Percentiles rank a stretch among this genome's conserved stretches.
These are phyloP conservation scores for Rallus limicola DNA, from an alignment of 2,113 vertebrate genomes.

Conservation along the genomic window DNA sequence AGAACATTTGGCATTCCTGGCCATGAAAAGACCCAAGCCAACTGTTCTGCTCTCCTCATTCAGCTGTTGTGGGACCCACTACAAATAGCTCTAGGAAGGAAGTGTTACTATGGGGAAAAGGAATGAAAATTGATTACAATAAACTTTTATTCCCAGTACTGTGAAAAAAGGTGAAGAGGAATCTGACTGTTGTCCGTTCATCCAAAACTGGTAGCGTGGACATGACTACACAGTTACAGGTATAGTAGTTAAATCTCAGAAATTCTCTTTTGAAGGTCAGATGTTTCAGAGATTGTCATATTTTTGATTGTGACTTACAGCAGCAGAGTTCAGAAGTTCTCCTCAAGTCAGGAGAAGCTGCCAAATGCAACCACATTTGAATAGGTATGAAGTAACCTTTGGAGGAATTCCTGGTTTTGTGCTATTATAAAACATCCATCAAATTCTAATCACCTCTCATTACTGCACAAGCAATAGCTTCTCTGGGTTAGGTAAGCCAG, in stretches of 20 bases:
- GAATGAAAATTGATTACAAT: background rate
- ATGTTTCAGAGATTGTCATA: background rate
- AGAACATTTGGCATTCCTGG: background rate
- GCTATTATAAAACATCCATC: background rate
- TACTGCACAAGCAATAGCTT: background rate
- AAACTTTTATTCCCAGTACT: background rate
- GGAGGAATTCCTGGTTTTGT: background rate
- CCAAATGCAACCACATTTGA: slow-evolving; percentile 19
- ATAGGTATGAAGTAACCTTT: background rate
- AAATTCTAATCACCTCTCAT: background rate
- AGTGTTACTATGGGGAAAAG: background rate
- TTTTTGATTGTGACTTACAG: background rate
- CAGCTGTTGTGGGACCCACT: background rate
- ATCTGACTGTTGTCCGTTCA: background rate
- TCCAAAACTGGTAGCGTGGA: background rate
- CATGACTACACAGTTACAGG: background rate
- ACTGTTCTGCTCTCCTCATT: background rate
- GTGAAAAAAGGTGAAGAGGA: background rate
- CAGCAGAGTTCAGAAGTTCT: slow-evolving; percentile 1
- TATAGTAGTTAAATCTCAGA: background rate
- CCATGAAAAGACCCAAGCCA: background rate
- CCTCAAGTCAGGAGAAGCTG: background rate
- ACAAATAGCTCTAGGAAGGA: background rate
- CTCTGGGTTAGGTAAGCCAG: background rate
- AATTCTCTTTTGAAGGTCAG: background rate